Evolutionary conservation across 1,140 invertebrate genomes (phyloP), one percentile per base, ranked within the genome.

Genomic region (Microplitis mediator): DNA sequence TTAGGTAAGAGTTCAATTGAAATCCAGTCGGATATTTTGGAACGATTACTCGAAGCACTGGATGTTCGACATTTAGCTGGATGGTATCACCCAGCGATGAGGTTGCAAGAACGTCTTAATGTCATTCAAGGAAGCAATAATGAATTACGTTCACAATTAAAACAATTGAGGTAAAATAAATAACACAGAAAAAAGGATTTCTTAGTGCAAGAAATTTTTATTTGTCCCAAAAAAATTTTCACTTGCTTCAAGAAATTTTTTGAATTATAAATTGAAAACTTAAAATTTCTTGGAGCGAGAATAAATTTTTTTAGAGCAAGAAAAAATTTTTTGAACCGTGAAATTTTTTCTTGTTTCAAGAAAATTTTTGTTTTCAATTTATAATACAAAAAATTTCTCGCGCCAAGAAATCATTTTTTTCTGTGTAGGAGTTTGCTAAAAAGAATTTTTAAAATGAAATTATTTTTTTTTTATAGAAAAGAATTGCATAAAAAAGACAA

Each of bases 61-160:
- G 92, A 93, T 78, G 89, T 90, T 1, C 87, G 92, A 51, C 91
- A 92, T 79, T 83, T 91, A 13, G 90, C 91, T 51, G 92, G 92
- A 6, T 93, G 92, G 92, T 93, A 93, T 80, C 91, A 93, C 76
- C 91, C 92, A 14, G 92, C 92, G 3, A 93, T 93, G 91, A 85
- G 91, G 76, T 88, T 93, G 9, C 90, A 93, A 73, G 89, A 91
- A 71, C 91, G 92, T 80, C 78, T 93, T 2, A 90, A 91, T 81
- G 87, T 89, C 69, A 74, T 90, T 4, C 87, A 91, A 80, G 91
- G 91, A 4, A 88, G 87, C 35, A 91, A 91, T 80, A 76, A 85
- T 3, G 88, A 89, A 75, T 79, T 92, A 4, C 78, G 90, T 68
- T 86, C 88, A 60, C 89, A 91, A 72, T 73, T 90, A 32, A 84